phyloP scores from a whole-genome alignment of 2,888 invertebrate genomes.

The Ornithoptera priamus region DNA sequence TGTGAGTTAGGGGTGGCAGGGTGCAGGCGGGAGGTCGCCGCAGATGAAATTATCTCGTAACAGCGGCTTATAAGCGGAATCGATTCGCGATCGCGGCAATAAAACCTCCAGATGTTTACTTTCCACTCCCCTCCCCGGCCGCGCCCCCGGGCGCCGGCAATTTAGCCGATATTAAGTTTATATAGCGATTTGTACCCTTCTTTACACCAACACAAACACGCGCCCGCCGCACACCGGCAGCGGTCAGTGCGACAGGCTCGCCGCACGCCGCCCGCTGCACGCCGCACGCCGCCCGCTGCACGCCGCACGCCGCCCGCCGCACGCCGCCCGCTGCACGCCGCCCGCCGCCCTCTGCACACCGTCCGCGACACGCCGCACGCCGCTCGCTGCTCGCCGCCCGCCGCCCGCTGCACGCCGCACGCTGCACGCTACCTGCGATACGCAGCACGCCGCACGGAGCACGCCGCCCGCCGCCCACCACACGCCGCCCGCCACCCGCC shows the following conservation, averaged over 20 bases:
- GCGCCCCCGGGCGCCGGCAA: constrained; percentile 56
- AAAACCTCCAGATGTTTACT: constrained; percentile 69
- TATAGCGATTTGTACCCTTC: constrained; percentile 76
- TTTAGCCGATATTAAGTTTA: constrained; percentile 77
- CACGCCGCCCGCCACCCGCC: no score
- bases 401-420: no score
- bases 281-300: neutral
- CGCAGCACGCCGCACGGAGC: no score
- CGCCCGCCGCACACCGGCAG: neutral
- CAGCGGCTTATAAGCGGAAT: constrained; percentile 69
- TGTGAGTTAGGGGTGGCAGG: constrained; percentile 2
- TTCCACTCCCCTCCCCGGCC: constrained; percentile 36
- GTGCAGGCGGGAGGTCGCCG: constrained; percentile 37
- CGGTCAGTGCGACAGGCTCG: neutral
- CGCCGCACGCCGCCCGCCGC: no score
- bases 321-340: no score
- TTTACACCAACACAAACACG: constrained; percentile 55
- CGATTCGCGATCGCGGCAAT: constrained; percentile 71
- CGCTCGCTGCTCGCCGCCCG: no score
- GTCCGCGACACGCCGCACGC: no score
- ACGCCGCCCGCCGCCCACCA: no score
- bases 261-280: neutral
- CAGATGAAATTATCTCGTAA: constrained; percentile 57
- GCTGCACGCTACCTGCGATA: no score
- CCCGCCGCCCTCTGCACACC: no score